Conservation (phyloP, 1,140 invertebrate genomes). For the Hycleus phaleratus region DNA sequence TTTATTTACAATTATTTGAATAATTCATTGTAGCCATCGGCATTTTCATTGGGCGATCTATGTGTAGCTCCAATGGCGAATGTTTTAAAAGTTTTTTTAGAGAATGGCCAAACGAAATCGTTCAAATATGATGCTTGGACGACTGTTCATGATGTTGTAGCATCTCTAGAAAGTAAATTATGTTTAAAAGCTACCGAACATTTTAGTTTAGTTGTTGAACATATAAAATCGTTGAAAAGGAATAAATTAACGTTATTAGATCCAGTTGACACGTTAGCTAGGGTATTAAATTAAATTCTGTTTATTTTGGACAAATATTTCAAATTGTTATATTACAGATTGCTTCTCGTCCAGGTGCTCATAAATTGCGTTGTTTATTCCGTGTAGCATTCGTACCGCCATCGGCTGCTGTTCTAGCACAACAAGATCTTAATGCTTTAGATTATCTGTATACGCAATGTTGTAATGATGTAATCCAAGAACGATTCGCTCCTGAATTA, state of each 20-base stretch:
- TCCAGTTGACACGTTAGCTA: constrained; percentile 72
- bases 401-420: constrained; percentile 73
- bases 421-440: constrained; percentile 73
- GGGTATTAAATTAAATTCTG: constrained; percentile 47
- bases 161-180: constrained; percentile 77
- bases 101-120: constrained; percentile 94
- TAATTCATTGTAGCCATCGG: constrained; percentile 55
- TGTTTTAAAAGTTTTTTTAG: constrained; percentile 86
- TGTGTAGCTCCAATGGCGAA: constrained; percentile 85
- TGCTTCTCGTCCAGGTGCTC: constrained; percentile 75
- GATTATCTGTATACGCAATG: constrained; percentile 88
- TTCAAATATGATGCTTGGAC: constrained; percentile 91
- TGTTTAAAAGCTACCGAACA: constrained; percentile 72
- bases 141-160: constrained; percentile 79
- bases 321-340: constrained; percentile 52
- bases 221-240: constrained; percentile 76
- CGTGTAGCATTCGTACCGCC: constrained; percentile 80
- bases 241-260: constrained; percentile 79
- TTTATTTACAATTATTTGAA: neutral
- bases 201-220: constrained; percentile 83
- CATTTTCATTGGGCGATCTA: constrained; percentile 67
- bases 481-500: constrained; percentile 81
- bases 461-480: constrained; percentile 88
- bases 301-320: neutral
- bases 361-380: constrained; percentile 82